Conservation (phyloP, 1,140 invertebrate genomes). For the Trichoplusia ni region DNA sequence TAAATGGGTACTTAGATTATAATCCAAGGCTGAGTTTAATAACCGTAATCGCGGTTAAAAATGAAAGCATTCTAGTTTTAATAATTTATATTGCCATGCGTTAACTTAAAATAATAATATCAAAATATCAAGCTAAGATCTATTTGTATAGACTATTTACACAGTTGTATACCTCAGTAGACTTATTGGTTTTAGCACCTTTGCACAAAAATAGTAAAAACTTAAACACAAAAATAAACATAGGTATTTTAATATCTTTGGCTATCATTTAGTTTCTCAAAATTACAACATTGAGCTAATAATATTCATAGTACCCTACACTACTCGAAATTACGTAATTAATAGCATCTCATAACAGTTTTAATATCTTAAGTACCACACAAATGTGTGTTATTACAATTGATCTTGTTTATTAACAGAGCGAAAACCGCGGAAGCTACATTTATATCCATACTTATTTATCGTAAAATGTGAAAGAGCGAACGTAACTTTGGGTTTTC, state of each 20-base stretch:
- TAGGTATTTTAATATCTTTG: slow-evolving; percentile 36
- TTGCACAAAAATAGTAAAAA: slow-evolving; percentile 16
- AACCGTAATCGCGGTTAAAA: no score
- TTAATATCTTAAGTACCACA: slow-evolving; percentile 5
- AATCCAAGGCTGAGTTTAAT: no score
- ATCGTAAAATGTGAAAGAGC: no score
- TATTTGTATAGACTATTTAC: no score
- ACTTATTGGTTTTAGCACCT: no score
- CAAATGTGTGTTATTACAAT: slow-evolving; percentile 14
- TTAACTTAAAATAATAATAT: no score
- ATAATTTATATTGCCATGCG: no score
- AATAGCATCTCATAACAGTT: slow-evolving; percentile 13
- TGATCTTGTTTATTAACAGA: slow-evolving; percentile 27
- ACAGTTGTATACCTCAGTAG: no score
- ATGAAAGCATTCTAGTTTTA: no score
- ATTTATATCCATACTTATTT: no score
- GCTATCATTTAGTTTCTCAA: slow-evolving; percentile 32
- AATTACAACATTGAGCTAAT: slow-evolving; percentile 10
- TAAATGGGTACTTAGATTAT: neutral
- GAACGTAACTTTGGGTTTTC: no score
- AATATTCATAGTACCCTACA: slow-evolving; percentile 24
- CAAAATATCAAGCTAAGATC: no score
- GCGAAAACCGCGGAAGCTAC: slow-evolving; percentile 26
- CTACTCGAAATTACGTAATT: neutral
- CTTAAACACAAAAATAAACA: slow-evolving; percentile 7